phyloP scores from a whole-genome alignment of 2,888 invertebrate genomes.

The Drosophila anomelani region DNA sequence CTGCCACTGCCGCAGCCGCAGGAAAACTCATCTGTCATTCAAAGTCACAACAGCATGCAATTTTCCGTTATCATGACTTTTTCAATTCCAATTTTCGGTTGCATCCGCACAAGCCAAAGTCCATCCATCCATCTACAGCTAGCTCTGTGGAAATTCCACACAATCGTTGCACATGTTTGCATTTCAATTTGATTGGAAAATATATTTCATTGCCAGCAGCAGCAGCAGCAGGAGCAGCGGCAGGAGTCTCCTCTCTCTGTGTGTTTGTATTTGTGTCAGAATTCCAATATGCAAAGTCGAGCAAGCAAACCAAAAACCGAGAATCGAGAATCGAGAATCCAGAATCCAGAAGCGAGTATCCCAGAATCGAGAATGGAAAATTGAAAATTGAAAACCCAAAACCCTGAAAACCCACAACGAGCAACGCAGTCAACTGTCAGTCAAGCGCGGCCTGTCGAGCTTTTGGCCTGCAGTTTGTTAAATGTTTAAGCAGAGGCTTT shows the following conservation, averaged over 20 bases:
- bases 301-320: slow-evolving; percentile 23
- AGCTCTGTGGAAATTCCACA: slow-evolving; percentile 23
- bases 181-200: slow-evolving; percentile 77
- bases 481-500: slow-evolving; percentile 74
- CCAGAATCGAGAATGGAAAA: slow-evolving; percentile 7
- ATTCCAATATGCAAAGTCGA: slow-evolving; percentile 60
- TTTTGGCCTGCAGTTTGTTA: slow-evolving; percentile 76
- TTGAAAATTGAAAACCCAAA: slow-evolving; percentile 21
- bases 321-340: slow-evolving; percentile 7
- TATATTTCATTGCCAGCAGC: slow-evolving; percentile 64
- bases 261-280: slow-evolving; percentile 52
- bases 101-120: slow-evolving; percentile 32
- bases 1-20: slow-evolving; percentile 30
- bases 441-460: slow-evolving; percentile 70
- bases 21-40: slow-evolving; percentile 77
- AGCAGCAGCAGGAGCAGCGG: neutral
- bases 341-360: slow-evolving; percentile 3
- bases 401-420: slow-evolving; percentile 28
- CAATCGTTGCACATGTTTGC: slow-evolving; percentile 67
- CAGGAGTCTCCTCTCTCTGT: slow-evolving; percentile 1
- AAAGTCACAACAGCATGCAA: slow-evolving; percentile 71
- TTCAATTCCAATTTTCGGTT: slow-evolving; percentile 70
- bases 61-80: slow-evolving; percentile 74
- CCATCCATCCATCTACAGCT: slow-evolving; percentile 36
- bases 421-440: slow-evolving; percentile 65